Base-by-base conservation (phyloP, 2,797 vertebrate species). In the Neostethus bicornis region DNA sequence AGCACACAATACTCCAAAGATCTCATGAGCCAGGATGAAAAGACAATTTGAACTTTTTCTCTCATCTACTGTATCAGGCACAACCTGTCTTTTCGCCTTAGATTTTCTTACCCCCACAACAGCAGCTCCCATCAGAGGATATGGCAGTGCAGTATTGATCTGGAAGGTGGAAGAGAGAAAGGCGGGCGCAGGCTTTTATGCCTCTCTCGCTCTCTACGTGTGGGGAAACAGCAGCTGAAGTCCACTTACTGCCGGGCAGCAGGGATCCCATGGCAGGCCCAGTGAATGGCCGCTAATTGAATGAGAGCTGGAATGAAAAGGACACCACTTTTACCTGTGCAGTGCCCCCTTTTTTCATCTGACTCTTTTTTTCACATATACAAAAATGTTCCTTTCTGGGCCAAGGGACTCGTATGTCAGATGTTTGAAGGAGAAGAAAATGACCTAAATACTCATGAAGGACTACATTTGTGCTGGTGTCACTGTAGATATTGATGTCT, bases 41-140 rank as follows among this genome's bases (percentile, higher is more conserved):
- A 88, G 83, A 87, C 89, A 88, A 85, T 85, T 84, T 90, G 77
- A 91, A 89, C 84, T 87, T 90, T 86, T 88, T 87, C 75, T 86
- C 81, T 80, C 77, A 77, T 87, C 72, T 67, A 16, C 78, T 53
- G 55, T 58, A 80, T 75, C 81, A 81, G 72, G 79, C 66, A 61
- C 65, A 77, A 68, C 64, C 73, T 77, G 82, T 85, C 79, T 85
- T 80, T 81, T 86, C 66, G 70, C 86, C 80, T 87, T 82, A 84
- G 75, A 87, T 86, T 87, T 87, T 85, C 83, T 77, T 67, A 66
- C 61, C 61, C 67, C 76, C 75, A 44, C 77, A 79, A 85, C 83
- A 77, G 80, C 80, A 70, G 72, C 81, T 83, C 77, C 83, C 83
- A 79, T 87, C 85, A 85, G 85, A 88, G 83, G 86, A 88, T 84